Conservation (phyloP, 30 jellyfish, hydroid and myxozoan species). For the Aurelia sp. region DNA sequence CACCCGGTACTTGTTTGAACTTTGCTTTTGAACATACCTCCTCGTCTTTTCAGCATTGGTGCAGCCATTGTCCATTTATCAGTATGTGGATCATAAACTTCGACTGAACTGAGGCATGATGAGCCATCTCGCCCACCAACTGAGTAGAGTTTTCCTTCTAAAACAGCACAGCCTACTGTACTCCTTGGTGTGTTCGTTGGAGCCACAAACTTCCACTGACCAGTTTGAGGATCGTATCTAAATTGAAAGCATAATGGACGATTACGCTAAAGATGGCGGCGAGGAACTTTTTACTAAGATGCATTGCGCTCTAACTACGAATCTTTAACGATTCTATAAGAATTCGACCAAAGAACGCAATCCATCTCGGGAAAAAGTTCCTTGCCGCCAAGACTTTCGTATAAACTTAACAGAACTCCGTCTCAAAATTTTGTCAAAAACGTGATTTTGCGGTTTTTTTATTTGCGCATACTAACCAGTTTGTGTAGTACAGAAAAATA, state of each 20-base stretch:
- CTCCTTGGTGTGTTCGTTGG: conserved; percentile 95
- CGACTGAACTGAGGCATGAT: conserved; percentile 94
- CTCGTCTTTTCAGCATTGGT: conserved; percentile 96
- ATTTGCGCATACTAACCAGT: too few relatives aligned
- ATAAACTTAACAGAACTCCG: too few relatives aligned
- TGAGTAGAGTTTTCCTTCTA: conserved; percentile 86
- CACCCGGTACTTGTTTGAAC: too few relatives aligned
- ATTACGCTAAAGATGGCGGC: neutral
- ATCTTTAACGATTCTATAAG: too few relatives aligned
- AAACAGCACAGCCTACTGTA: conserved; percentile 94
- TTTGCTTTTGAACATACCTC: conserved; percentile 58
- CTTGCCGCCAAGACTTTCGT: too few relatives aligned
- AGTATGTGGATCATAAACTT: conserved; percentile 96
- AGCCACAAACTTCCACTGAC: conserved; percentile 92
- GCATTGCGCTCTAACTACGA: too few relatives aligned
- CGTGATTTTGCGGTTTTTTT: too few relatives aligned
- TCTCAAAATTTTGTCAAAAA: too few relatives aligned
- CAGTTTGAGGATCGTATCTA: conserved; percentile 92
- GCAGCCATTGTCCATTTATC: conserved; percentile 98
- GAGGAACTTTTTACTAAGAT: too few relatives aligned
- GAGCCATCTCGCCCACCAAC: conserved; percentile 99
- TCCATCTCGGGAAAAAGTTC: too few relatives aligned
- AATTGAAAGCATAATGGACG: neutral
- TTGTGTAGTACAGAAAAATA: too few relatives aligned
- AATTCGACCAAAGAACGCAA: too few relatives aligned